phyloP scores from a whole-genome alignment of 1,140 invertebrate species.

The Pseudobourletiella spinata region DNA sequence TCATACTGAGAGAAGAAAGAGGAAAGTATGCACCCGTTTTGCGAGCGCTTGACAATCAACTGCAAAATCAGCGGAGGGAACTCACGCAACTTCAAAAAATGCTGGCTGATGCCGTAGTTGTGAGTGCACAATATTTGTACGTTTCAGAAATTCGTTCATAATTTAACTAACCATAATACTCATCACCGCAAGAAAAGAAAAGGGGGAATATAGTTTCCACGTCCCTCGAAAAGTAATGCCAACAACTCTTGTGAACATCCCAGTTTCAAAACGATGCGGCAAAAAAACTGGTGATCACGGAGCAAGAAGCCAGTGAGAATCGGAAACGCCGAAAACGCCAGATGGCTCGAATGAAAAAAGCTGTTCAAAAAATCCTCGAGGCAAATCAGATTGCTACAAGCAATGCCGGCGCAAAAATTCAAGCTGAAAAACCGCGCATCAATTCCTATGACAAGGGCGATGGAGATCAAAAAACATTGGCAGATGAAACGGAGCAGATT shows the following conservation, averaged over 20 bases:
- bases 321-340: slow-evolving; percentile 20
- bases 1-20: slow-evolving; percentile 16
- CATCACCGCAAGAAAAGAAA: no score
- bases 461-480: background rate
- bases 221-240: no score
- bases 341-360: slow-evolving; percentile 35
- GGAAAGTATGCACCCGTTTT: slow-evolving; percentile 24
- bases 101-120: slow-evolving; percentile 22
- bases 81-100: slow-evolving; percentile 22
- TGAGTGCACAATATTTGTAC: slow-evolving; percentile 3
- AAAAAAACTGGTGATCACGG: slow-evolving; percentile 25
- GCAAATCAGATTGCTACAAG: slow-evolving; percentile 19
- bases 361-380: slow-evolving; percentile 30
- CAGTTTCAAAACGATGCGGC: slow-evolving; percentile 27
- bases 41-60: slow-evolving; percentile 13
- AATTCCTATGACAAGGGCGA: background rate
- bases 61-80: slow-evolving; percentile 13
- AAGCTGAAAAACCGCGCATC: background rate
- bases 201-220: no score
- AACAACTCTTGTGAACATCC: no score
- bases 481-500: slow-evolving; percentile 17
- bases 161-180: no score
- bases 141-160: background rate
- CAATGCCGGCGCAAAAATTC: background rate
- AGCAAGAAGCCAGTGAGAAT: slow-evolving; percentile 29